Evolutionary conservation across 2,888 invertebrate genomes (phyloP).

Genomic region (Drosophila greeni): DNA sequence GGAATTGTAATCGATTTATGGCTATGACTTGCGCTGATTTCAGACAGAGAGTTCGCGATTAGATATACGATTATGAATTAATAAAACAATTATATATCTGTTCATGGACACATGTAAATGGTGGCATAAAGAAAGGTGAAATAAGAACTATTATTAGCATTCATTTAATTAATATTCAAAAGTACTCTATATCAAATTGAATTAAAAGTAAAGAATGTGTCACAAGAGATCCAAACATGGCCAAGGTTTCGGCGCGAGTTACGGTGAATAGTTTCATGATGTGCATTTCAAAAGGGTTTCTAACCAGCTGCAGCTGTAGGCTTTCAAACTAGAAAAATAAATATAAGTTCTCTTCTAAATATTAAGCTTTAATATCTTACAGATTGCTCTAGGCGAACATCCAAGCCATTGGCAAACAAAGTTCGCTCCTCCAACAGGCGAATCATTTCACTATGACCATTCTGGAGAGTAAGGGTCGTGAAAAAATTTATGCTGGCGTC

Average conservation of each 20-base stretch:
- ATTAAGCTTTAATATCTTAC: conserved; percentile 22
- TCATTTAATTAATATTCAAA: not conserved
- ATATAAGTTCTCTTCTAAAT: no score
- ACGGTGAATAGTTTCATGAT: conserved; percentile 41
- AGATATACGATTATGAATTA: not conserved
- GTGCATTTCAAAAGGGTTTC: conserved; percentile 45
- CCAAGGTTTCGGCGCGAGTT: not conserved
- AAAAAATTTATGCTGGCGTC: conserved; percentile 33
- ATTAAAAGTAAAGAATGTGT: conserved; percentile 45
- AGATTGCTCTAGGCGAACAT: conserved; percentile 38
- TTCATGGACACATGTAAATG: not conserved
- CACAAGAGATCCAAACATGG: conserved; percentile 37
- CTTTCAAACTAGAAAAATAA: conserved; percentile 18
- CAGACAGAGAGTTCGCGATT: not conserved
- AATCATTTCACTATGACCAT: conserved; percentile 28
- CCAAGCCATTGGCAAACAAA: conserved; percentile 31
- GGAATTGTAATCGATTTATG: not conserved
- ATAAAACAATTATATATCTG: not conserved
- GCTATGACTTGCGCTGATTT: not conserved
- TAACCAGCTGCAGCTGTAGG: conserved; percentile 46
- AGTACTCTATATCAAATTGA: conserved; percentile 50
- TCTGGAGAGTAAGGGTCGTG: not conserved
- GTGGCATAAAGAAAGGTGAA: not conserved
- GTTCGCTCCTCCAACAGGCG: conserved; percentile 25
- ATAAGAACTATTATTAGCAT: not conserved